Conservation (phyloP, 2,797 vertebrate species). For the Etheostoma nigrum region DNA sequence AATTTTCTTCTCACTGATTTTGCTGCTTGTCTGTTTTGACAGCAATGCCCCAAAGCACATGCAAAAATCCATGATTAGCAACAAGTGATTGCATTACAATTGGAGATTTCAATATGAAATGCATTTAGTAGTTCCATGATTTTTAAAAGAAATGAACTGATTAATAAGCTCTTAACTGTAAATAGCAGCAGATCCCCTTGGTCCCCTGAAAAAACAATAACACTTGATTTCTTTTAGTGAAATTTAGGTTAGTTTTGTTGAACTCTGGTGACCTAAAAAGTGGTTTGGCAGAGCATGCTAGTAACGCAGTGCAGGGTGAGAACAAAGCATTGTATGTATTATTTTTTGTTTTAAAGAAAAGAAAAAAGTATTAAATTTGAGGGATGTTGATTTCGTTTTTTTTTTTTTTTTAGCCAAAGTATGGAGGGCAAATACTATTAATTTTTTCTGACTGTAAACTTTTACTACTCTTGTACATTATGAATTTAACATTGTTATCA, state of each 20-base stretch:
- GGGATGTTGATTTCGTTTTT: conserved; percentile 80
- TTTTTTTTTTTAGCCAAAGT: conserved; percentile 84
- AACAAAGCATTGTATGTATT: conserved; percentile 85
- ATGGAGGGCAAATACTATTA: conserved; percentile 78
- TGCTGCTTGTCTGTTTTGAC: conserved; percentile 47
- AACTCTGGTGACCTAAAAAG: conserved; percentile 46
- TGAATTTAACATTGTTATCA: conserved; percentile 84
- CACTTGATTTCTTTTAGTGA: conserved; percentile 73
- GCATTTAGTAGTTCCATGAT: conserved; percentile 33
- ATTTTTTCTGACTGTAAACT: conserved; percentile 85
- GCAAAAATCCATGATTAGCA: conserved; percentile 35
- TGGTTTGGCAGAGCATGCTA: conserved; percentile 76
- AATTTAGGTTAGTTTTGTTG: conserved; percentile 64
- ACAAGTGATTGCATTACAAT: conserved; percentile 38
- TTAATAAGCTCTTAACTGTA: conserved; percentile 74
- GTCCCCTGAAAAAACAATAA: conserved; percentile 64
- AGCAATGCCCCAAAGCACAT: conserved; percentile 65
- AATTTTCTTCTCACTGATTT: conserved; percentile 52
- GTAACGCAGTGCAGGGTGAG: conserved; percentile 76
- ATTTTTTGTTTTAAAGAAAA: conserved; percentile 82
- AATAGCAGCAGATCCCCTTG: conserved; percentile 60
- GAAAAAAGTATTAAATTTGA: conserved; percentile 88
- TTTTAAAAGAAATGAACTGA: conserved; percentile 39
- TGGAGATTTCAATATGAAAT: conserved; percentile 36
- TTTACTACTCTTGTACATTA: conserved; percentile 88